phyloP scores from a whole-genome alignment of 2,113 vertebrate species.

The Nymphicus hollandicus region DNA sequence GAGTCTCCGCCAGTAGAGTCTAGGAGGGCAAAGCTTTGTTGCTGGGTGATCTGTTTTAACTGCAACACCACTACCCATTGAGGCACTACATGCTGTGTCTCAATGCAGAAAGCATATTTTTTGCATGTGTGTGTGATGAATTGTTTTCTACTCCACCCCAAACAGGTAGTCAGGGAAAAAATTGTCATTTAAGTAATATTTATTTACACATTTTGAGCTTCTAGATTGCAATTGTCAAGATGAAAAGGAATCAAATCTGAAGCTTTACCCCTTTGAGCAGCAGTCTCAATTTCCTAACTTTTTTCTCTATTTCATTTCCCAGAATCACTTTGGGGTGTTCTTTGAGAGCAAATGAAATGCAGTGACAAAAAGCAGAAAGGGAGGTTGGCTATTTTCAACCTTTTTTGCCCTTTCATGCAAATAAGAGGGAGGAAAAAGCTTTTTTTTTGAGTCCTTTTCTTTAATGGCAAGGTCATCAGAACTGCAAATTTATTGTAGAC shows the following conservation, averaged over 20 bases:
- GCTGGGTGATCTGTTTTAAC: background rate
- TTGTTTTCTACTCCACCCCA: background rate
- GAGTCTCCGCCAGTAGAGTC: background rate
- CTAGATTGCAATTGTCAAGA: background rate
- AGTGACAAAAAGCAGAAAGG: background rate
- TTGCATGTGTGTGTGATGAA: background rate
- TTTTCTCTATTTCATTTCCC: background rate
- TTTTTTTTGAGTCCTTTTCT: background rate
- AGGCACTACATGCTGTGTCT: background rate
- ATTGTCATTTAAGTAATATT: background rate
- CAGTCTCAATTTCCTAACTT: background rate
- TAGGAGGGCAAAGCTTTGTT: background rate
- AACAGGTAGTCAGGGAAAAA: background rate
- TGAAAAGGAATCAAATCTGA: background rate
- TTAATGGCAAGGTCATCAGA: background rate
- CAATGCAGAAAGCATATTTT: background rate
- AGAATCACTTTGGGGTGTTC: background rate
- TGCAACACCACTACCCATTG: background rate
- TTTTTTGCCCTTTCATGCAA: background rate
- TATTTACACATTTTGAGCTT: background rate
- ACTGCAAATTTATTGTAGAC: background rate
- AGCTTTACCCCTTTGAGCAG: background rate
- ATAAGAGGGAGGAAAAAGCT: background rate
- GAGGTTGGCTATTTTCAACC: background rate
- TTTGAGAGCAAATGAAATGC: background rate